Percentiles rank a stretch among this genome's conserved stretches.
These are phyloP conservation scores for Eunapius fragilis DNA, from an alignment of 37 sponge, comb jelly and placozoan species.

Conservation along the genomic window DNA sequence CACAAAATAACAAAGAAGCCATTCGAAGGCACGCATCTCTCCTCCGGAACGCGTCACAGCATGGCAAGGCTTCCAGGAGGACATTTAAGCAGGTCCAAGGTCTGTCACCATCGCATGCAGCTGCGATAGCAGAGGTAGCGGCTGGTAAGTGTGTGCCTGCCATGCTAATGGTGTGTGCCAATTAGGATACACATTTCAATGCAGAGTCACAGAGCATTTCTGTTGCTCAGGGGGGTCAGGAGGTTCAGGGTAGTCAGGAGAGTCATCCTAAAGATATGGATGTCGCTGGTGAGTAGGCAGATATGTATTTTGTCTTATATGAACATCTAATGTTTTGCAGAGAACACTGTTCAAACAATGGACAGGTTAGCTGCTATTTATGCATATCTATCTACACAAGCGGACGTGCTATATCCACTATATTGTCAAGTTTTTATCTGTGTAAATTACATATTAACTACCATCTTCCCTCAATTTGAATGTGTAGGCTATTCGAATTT, in stretches of 20 bases:
- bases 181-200: neutral
- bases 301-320: neutral
- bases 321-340: neutral
- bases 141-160: neutral
- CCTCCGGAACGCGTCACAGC: neutral
- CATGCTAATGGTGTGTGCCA: neutral
- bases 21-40: neutral
- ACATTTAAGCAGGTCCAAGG: neutral
- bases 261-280: too few species aligned
- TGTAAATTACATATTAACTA: neutral
- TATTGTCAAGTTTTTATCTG: neutral
- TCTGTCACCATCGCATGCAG: neutral
- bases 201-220: neutral
- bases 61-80: neutral
- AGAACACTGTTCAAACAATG: neutral
- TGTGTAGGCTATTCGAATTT: neutral
- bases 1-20: neutral
- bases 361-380: neutral
- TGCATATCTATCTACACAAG: neutral
- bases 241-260: too few species aligned
- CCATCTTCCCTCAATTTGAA: neutral
- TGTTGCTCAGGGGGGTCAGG: neutral
- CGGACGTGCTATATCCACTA: neutral
- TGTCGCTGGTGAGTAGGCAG: neutral
- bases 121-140: neutral